Evolutionary conservation across 2,888 invertebrate species (phyloP).

Genomic region (Spisula subtruncata): DNA sequence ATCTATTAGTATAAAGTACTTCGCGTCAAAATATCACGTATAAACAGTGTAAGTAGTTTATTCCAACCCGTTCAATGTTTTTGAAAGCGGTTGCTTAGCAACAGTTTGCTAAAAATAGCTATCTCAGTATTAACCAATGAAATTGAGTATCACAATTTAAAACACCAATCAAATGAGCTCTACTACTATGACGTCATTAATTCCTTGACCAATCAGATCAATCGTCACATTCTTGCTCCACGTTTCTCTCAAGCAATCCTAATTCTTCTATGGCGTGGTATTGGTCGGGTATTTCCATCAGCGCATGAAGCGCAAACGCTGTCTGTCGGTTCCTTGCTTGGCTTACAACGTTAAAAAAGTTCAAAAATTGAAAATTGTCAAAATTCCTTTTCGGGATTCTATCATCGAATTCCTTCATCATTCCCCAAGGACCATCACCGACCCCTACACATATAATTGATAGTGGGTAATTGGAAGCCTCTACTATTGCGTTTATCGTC

Average conservation of each 20-base stretch:
- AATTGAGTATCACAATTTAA: no score
- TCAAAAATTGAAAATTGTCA: slow-evolving; percentile 89
- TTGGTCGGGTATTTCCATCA: slow-evolving; percentile 89
- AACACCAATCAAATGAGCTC: no score
- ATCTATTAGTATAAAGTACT: no score
- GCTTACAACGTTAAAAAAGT: slow-evolving; percentile 87
- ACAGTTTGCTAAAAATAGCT: no score
- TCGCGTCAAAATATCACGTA: no score
- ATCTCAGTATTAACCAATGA: no score
- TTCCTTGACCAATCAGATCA: neutral
- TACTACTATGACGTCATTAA: no score
- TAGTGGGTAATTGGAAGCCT: slow-evolving; percentile 88
- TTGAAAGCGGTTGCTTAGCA: no score
- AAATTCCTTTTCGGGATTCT: slow-evolving; percentile 88
- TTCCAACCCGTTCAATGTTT: no score
- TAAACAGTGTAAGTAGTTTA: no score
- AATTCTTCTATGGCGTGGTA: slow-evolving; percentile 84
- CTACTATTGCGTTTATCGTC: slow-evolving; percentile 88
- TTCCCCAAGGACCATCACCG: slow-evolving; percentile 89
- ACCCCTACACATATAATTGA: slow-evolving; percentile 89
- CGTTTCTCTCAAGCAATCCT: slow-evolving; percentile 74
- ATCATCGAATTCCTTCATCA: slow-evolving; percentile 88
- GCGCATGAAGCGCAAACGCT: slow-evolving; percentile 88
- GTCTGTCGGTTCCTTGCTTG: slow-evolving; percentile 82
- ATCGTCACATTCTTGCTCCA: neutral